These are phyloP conservation scores for Drosophila ustulata DNA, from an alignment of 2,888 invertebrate species.

Conservation along the genomic window DNA sequence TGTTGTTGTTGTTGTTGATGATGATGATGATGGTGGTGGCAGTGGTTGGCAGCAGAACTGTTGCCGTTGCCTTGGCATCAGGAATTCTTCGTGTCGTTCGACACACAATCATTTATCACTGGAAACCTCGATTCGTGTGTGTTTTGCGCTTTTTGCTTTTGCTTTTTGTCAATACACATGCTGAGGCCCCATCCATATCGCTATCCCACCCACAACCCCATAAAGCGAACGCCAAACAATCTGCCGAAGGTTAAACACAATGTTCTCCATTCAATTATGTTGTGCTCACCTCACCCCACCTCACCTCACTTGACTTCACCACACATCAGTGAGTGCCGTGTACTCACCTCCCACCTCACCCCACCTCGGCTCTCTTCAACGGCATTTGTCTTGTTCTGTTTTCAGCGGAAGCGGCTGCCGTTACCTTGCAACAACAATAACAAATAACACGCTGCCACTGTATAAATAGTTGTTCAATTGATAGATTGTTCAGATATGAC, in stretches of 20 bases:
- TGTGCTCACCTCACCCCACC: constrained; percentile 14
- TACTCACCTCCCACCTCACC: constrained; percentile 1
- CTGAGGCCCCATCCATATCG: constrained; percentile 19
- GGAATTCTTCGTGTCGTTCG: constrained; percentile 19
- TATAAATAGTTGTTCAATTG: constrained; percentile 60
- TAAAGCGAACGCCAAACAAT: constrained; percentile 3
- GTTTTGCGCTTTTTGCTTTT: not conserved
- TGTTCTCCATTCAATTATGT: constrained; percentile 73
- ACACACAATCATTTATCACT: constrained; percentile 59
- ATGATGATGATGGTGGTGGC: constrained; percentile 7
- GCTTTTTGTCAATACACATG: constrained; percentile 24
- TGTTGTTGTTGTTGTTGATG: constrained; percentile 18
- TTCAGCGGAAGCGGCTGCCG: constrained; percentile 67
- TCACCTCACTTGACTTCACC: not conserved
- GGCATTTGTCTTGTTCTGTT: constrained; percentile 38
- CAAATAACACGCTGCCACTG: constrained; percentile 61
- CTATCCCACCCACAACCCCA: constrained; percentile 1
- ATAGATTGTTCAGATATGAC: constrained; percentile 40
- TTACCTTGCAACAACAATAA: constrained; percentile 47
- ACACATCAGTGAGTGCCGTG: not conserved
- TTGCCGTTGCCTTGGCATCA: constrained; percentile 8
- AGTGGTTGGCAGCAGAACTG: constrained; percentile 4
- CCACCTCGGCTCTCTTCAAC: not conserved
- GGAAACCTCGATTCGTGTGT: constrained; percentile 31
- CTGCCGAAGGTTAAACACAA: constrained; percentile 53